Evolutionary conservation across 2,888 invertebrate genomes (phyloP), one percentile per base, ranked within the genome.

Genomic region (Limnephilus rhombicus): DNA sequence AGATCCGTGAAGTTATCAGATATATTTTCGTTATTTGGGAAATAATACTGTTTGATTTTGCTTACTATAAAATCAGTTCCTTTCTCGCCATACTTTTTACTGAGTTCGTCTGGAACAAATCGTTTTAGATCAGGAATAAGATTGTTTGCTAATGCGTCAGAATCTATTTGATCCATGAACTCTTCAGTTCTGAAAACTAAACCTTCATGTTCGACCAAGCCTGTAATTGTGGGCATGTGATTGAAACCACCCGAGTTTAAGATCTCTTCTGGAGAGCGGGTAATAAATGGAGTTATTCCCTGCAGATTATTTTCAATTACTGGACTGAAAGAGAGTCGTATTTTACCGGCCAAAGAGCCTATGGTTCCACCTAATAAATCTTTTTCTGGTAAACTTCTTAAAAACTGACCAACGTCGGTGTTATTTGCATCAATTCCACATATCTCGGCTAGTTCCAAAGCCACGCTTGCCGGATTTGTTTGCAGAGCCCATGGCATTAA

Each of bases 251-350:
- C 87, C 15, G 88, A 24, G 31, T 91, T 87, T 81, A 88, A 83
- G 1, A 87, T 37, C 18, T 81, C 31, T n/a, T 41, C 31, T 0
- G 96, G 95, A n/a, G 95, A 94, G 89, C 95, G 95, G 7, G 95
- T 94, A 34, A 97, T 94, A 94, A 97, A 96, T 11, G 95, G 95
- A 91, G 95, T 95, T 94, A 96, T 95, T 80, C 95, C 95, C 1
- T 85, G 80, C 41, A 95, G 95, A 24, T 95, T 93, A 4, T 94
- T 94, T 93, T 96, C 95, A 87, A 96, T 94, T 85, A 96, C 96
- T 11, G 96, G 95, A 24, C 96, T 96, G 94, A 96, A 97, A 29
- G 95, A 95, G 94, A 96, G 96, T 93, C 83, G 80, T 93, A 94
- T 94, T 53, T 45, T 45, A 12, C 86, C 45, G 3, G 45, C n/a